These are phyloP conservation scores for Flexamia atlantica DNA, from an alignment of 2,888 invertebrate species.

Conservation along the genomic window DNA sequence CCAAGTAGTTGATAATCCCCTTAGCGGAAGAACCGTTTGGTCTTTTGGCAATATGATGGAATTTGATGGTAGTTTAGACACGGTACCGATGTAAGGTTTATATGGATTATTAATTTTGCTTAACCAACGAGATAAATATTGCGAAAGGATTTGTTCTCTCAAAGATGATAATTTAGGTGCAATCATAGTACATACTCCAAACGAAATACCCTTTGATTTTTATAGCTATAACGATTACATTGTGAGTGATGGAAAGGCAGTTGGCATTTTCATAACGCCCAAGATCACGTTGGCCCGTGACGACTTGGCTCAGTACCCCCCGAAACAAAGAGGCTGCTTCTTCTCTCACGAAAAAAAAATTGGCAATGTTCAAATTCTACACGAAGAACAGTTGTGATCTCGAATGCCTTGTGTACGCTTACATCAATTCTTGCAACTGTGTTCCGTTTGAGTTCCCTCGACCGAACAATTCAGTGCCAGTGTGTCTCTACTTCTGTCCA, in stretches of 20 bases:
- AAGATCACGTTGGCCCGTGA: not conserved
- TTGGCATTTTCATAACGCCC: not conserved
- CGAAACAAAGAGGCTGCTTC: not conserved
- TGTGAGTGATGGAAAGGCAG: too few species aligned
- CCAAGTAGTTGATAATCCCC: not conserved
- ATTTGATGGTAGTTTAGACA: not conserved
- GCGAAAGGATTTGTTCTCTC: not conserved
- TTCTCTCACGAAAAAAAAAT: not conserved
- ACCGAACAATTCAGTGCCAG: not conserved
- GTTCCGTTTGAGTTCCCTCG: not conserved
- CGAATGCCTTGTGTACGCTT: not conserved
- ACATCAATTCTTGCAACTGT: not conserved
- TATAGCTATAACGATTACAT: too few species aligned
- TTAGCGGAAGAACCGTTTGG: not conserved
- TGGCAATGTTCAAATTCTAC: conserved; percentile 1
- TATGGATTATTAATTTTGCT: not conserved
- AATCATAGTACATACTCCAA: not conserved
- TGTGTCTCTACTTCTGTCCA: not conserved
- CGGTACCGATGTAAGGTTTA: not conserved
- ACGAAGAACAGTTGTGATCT: conserved; percentile 20
- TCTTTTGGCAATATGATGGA: not conserved
- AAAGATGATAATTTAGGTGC: not conserved
- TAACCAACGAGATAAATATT: not conserved
- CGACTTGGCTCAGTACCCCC: not conserved
- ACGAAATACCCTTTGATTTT: not conserved